Evolutionary conservation across 2,113 vertebrate species (phyloP), one percentile per base, ranked within the genome.

Genomic region (Alexandromys fortis): DNA sequence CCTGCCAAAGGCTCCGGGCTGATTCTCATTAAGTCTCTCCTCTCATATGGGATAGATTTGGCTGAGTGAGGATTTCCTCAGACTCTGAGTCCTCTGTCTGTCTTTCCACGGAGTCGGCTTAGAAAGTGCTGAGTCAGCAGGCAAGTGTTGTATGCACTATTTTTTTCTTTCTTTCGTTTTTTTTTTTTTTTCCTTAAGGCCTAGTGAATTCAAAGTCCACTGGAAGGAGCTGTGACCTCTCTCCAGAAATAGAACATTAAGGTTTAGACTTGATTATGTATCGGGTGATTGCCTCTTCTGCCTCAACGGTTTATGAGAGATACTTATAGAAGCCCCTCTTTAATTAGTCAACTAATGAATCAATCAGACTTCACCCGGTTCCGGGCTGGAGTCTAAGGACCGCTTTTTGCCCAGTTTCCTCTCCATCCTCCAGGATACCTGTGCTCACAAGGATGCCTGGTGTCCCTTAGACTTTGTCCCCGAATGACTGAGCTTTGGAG

Each of bases 31-130:
- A 97, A 65, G 76, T 94, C 97, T 89, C 67, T 87, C 89, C 83
- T 91, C 94, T 88, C 98, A 97, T 95, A 82, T 95, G 97, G 97
- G 96, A 97, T 96, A 97, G 96, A 98, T 98, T 98, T 98, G 94
- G 95, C 97, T 86, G 91, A 97, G 91, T 2, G 38, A 76, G 92
- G 87, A 92, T 97, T 97, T 93, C 96, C 79, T 95, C 78, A 86
- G 95, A 85, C 63, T 96, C 77, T 79, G 94, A 82, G 70, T 81
- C 91, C 78, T 4, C 10, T 26, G 92, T 82, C 93, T 96, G 72
- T 79, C 94, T 98, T 93, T 92, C 68, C 38, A 49, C 14, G 83
- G 94, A 97, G 92, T 91, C 95, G 93, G 63, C 11, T 35, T 70
- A 13, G 92, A 96, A 95, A 55, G 22, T 97, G 98, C 98, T 98